Evolutionary conservation across 2,888 invertebrate species (phyloP).

Genomic region (Branchellion lobata): DNA sequence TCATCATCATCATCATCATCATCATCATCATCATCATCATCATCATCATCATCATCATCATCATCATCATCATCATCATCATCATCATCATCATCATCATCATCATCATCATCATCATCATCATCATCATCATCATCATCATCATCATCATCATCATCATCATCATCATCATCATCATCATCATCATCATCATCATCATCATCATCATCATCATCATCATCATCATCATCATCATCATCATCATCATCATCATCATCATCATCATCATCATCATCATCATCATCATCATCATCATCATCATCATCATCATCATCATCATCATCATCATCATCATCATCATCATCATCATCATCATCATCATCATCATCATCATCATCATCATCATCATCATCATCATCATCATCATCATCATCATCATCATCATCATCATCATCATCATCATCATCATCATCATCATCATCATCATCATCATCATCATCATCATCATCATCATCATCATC

Average conservation of each 20-base stretch:
- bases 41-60: conserved; percentile 35
- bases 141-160: background rate
- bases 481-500: background rate
- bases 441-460: background rate
- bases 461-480: background rate
- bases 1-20: conserved; percentile 33
- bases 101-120: background rate
- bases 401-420: background rate
- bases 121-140: background rate
- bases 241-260: conserved; percentile 42
- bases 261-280: conserved; percentile 35
- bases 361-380: background rate
- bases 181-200: background rate
- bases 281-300: conserved; percentile 42
- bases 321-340: background rate
- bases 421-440: background rate
- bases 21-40: conserved; percentile 42
- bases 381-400: background rate
- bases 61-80: background rate
- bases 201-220: conserved; percentile 29
- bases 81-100: background rate
- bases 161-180: background rate
- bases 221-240: conserved; percentile 38
- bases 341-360: background rate
- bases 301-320: conserved; percentile 25